phyloP scores from a whole-genome alignment of 2,113 vertebrate species.

The Mus musculus region GRCm39 chr3:63241001-63241500 shows the following conservation, averaged over 20 bases:
- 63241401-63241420: not conserved
- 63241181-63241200: not conserved
- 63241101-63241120: not conserved
- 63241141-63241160: not conserved
- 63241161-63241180: not conserved
- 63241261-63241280: not conserved
- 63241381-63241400: not conserved
- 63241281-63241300: not conserved
- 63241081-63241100: not conserved
- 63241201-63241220: not conserved
- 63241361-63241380: not conserved
- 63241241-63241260: not conserved
- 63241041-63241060: not conserved
- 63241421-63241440: not conserved
- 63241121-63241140: not conserved
- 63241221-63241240: not conserved
- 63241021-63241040: not conserved
- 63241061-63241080: not conserved
- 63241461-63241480: not conserved
- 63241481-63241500: not conserved
- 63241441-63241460: slow-evolving; percentile 8
- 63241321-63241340: not conserved
- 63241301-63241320: not conserved
- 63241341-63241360: not conserved
- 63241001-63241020: not conserved